Evolutionary conservation across 2,888 invertebrate species (phyloP).

Genomic region (Hymenopus coronatus): DNA sequence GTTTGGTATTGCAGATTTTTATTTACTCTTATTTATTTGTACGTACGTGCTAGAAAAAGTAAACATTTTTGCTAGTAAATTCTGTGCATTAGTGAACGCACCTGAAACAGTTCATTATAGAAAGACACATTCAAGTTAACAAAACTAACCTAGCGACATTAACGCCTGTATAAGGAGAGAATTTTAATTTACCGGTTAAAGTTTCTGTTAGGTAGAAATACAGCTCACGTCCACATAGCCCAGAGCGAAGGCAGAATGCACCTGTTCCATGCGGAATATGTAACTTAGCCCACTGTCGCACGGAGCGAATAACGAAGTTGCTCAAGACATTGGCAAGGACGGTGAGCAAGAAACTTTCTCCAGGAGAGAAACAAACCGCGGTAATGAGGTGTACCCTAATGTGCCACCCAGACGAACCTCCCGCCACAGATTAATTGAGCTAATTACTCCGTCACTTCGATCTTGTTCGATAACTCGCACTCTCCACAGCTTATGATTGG

Average conservation of each 20-base stretch:
- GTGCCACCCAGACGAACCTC: not conserved
- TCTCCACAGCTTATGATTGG: not conserved
- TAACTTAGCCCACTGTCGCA: not conserved
- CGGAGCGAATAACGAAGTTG: not conserved
- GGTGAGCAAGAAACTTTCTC: not conserved
- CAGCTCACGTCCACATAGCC: too few relatives aligned
- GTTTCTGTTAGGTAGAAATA: too few relatives aligned
- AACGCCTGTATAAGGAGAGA: too few relatives aligned
- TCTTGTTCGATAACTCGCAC: not conserved
- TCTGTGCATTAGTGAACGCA: too few relatives aligned
- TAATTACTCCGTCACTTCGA: conserved; percentile 1
- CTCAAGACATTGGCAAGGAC: conserved; percentile 12
- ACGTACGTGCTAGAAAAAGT: too few relatives aligned
- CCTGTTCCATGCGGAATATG: not conserved
- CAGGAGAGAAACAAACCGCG: not conserved
- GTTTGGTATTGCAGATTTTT: too few relatives aligned
- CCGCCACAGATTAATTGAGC: not conserved
- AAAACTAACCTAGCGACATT: too few relatives aligned
- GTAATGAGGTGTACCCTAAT: not conserved
- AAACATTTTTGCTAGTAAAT: too few relatives aligned
- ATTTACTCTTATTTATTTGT: too few relatives aligned
- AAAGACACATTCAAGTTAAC: too few relatives aligned
- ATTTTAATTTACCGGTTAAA: too few relatives aligned
- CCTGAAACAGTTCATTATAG: too few relatives aligned
- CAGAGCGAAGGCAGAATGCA: not conserved